Evolutionary conservation across 2,113 vertebrate species (phyloP).

Genomic region (Verasper variegatus): DNA sequence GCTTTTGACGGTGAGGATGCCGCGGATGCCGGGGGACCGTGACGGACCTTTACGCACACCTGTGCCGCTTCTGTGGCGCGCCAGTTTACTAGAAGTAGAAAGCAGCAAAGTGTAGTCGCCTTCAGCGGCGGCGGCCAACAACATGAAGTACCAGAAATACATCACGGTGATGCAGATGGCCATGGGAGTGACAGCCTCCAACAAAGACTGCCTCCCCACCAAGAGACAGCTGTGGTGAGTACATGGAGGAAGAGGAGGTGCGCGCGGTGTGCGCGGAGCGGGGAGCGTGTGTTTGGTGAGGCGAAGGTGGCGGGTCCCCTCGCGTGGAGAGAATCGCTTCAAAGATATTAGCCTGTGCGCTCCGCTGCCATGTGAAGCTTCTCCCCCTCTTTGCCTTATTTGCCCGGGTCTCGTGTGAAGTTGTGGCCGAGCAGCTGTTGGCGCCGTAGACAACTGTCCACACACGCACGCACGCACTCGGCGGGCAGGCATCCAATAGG

Average conservation of each 20-base stretch:
- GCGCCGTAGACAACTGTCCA: background rate
- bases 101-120: conserved; percentile 39
- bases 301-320: conserved; percentile 37
- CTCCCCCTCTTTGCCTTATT: background rate
- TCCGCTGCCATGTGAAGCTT: conserved; percentile 31
- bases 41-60: conserved; percentile 84
- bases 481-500: background rate
- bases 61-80: conserved; percentile 87
- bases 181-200: conserved; percentile 97
- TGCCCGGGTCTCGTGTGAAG: conserved; percentile 33
- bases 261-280: conserved; percentile 24
- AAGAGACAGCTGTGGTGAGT: conserved; percentile 96
- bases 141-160: conserved; percentile 99
- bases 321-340: conserved; percentile 22
- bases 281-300: conserved; percentile 6
- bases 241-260: conserved; percentile 24
- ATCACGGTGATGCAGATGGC: conserved; percentile 99
- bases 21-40: conserved; percentile 82
- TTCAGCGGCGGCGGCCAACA: conserved; percentile 52
- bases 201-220: conserved; percentile 93
- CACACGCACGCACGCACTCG: background rate
- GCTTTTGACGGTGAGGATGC: conserved; percentile 76
- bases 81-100: conserved; percentile 72
- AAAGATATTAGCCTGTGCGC: conserved; percentile 27
- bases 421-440: conserved; percentile 64